A percentile compares a stretch with the other conserved stretches of the same genome.
phyloP scores from a whole-genome alignment of 2,113 vertebrate genomes.

The Nesogale talazaci region DNA sequence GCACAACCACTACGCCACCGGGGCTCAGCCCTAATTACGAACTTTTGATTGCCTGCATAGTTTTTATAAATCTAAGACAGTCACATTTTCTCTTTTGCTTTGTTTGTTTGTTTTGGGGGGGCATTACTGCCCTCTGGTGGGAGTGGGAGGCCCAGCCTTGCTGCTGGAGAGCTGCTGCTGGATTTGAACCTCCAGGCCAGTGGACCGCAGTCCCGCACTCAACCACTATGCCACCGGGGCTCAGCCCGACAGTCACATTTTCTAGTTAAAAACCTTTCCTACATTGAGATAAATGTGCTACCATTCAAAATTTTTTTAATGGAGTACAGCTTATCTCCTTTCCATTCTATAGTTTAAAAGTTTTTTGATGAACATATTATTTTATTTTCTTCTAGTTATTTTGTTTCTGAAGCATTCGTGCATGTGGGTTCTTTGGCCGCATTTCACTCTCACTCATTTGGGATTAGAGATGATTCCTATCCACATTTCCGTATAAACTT shows the following conservation, averaged over 20 bases:
- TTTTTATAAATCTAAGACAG: conserved; percentile 39
- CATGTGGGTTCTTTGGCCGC: background rate
- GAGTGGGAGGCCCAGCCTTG: too few species aligned
- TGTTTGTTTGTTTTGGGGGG: too few species aligned
- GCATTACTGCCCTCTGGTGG: too few species aligned
- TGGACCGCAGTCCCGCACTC: too few species aligned
- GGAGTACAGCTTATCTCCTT: conserved; percentile 26
- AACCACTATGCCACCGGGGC: too few species aligned
- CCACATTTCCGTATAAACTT: background rate
- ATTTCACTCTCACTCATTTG: background rate
- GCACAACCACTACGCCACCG: too few species aligned
- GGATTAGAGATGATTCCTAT: background rate
- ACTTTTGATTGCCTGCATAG: background rate
- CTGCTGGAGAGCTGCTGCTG: too few species aligned
- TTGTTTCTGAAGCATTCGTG: background rate
- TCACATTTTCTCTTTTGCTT: too few species aligned
- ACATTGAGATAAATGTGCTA: conserved; percentile 40
- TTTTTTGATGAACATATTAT: background rate
- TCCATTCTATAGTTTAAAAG: conserved; percentile 16
- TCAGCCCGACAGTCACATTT: too few species aligned
- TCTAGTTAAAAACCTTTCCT: background rate
- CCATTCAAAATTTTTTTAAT: conserved; percentile 32
- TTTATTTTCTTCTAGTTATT: conserved; percentile 38
- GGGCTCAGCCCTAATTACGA: too few species aligned
- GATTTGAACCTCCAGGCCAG: too few species aligned